Base-by-base conservation (phyloP, 2,888 invertebrate species). In the Acheta domesticus region DNA sequence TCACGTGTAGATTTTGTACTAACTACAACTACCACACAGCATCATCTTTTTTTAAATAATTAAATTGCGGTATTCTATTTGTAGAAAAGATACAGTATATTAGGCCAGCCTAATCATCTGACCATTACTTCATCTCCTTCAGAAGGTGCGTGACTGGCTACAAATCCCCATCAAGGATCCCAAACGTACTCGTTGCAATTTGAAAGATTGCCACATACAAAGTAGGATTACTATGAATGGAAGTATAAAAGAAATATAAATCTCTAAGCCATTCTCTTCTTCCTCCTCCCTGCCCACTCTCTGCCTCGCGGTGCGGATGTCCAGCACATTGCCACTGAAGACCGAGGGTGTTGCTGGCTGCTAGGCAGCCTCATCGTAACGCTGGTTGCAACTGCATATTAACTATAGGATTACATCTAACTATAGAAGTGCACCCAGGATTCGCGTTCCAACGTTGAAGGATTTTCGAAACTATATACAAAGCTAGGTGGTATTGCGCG, bases 11-110 rank as follows among this genome's bases (percentile, higher is more conserved):
- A 83, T 83, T 83, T 83, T 83, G 84, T 83, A 84, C 83, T 84
- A 83, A 83, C 83, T 84, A 84, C 83, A 83, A 82, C 83, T 84
- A 84, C 83, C 84, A 84, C 84, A 84, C 83, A 83, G 83, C 83
- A 82, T 83, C 83, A 83, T 83, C 83, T 82, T 81, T 83, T 81
- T 82, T 83, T 82, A 80, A 80, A 76, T 81, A 80, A 80, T 82
- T 81, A 82, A 82, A 82, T 80, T 77, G 79, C 81, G 82, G 81
- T 82, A 82, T 80, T 81, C 82, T 82, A 82, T 81, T 81, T 83
- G 82, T 83, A 83, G 82, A 83, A 83, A 83, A 83, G 83, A 83
- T 83, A 83, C 82, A 82, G 80, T 82, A 79, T 81, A 82, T 82
- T 82, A 82, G 81, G 82, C 81, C 82, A 82, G 82, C 80, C 80